Base-by-base conservation (phyloP, 2,113 vertebrate genomes). In the Eretmodus cyanostictus region DNA sequence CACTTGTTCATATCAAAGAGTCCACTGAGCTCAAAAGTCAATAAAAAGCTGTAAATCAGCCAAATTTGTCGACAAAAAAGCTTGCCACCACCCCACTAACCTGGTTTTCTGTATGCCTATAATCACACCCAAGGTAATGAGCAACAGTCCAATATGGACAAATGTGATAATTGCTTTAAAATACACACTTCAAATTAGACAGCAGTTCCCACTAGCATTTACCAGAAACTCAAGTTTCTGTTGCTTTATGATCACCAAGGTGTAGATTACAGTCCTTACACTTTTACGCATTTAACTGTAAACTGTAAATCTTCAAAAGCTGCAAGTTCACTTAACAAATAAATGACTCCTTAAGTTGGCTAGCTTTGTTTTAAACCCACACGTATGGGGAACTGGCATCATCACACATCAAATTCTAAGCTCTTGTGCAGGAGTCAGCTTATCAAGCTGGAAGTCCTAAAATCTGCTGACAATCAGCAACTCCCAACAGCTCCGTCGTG, bases 381-480 rank as follows among this genome's bases (percentile, higher is more conserved):
- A 88, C 17, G 38, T 61, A 73, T 34, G 34, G n/a, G 81, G 71
- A 88, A 85, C 36, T 49, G 80, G 85, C 80, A 51, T 87, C 54
- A n/a, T 73, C 59, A 36, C 54, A 87, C 89, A 84, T 79, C 86
- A 54, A 86, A 85, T 83, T 88, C 84, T 76, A 29, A 80, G 80
- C 91, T 85, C 84, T 85, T 63, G 68, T n/a, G 71, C 76, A 29
- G 3, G 81, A 90, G 86, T 83, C 59, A 17, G 90, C 88, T 88
- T 63, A 88, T 90, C 63, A 89, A 85, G 87, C 86, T 78, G 8
- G 57, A 87, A 79, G 82, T 89, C 87, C 78, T 55, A 89, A 94
- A 96, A 95, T 96, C 93, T 96, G 95, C 95, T 96, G 95, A 96
- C 93, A 94, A 94, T 95, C 94, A 95, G 88, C 93, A 91, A 93